phyloP scores from a whole-genome alignment of 1,140 invertebrate genomes.

The Trichonephila inaurata region DNA sequence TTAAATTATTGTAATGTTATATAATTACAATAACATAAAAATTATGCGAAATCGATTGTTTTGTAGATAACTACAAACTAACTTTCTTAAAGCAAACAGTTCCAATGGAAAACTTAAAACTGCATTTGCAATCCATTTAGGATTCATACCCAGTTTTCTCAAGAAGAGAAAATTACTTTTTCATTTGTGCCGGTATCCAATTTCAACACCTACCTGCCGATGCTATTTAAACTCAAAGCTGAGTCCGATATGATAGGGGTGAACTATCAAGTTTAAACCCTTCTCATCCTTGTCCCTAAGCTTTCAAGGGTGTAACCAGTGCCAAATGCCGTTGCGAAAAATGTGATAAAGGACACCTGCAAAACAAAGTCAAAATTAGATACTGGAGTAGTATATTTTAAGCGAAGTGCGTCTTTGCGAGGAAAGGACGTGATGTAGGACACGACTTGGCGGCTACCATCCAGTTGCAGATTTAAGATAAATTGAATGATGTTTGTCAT shows the following conservation, averaged over 20 bases:
- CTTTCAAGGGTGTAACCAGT: constrained; percentile 71
- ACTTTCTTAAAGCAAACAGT: no score
- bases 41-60: no score
- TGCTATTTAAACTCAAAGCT: not conserved
- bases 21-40: no score
- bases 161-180: no score
- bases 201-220: not conserved
- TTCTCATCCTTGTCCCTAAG: constrained; percentile 24
- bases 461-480: not conserved
- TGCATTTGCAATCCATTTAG: no score
- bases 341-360: constrained; percentile 73
- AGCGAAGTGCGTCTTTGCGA: not conserved
- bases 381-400: constrained; percentile 43
- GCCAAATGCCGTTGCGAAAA: constrained; percentile 58
- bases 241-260: not conserved
- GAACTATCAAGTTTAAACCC: not conserved
- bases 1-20: no score
- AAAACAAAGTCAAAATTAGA: constrained; percentile 74
- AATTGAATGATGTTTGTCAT: not conserved
- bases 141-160: no score
- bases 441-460: not conserved
- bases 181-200: not conserved
- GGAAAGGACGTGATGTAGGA: constrained; percentile 47
- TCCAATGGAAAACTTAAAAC: no score
- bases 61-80: no score